Evolutionary conservation across 2,113 vertebrate species (phyloP).

Genomic region (Pithys albifrons): DNA sequence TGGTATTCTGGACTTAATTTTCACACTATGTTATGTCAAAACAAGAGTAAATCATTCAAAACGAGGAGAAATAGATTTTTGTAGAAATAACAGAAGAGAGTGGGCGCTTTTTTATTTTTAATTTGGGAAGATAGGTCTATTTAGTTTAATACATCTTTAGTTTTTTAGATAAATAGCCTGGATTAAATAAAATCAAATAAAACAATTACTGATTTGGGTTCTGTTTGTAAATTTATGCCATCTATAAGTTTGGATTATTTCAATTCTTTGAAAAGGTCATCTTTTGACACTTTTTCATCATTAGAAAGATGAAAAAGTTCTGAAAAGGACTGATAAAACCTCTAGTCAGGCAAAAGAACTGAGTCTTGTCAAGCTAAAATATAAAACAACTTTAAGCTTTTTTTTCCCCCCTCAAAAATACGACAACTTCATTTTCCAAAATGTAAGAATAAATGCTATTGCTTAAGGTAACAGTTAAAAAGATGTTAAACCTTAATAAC

Average conservation of each 20-base stretch:
- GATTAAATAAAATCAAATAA: neutral
- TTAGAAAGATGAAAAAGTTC: neutral
- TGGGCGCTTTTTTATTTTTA: neutral
- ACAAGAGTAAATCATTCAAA: neutral
- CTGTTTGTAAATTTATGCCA: neutral
- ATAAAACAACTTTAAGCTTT: neutral
- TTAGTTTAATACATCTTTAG: neutral
- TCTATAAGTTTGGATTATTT: neutral
- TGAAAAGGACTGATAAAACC: neutral
- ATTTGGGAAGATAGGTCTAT: fast-evolving
- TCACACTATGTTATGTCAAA: neutral
- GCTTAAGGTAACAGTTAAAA: neutral
- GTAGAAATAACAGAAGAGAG: neutral
- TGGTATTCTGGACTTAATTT: neutral
- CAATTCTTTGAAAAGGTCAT: neutral
- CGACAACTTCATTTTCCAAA: neutral
- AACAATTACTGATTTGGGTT: fast-evolving
- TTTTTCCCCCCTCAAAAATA: fast-evolving
- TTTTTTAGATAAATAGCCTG: neutral
- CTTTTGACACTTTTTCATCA: neutral
- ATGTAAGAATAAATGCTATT: neutral
- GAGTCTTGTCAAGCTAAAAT: neutral
- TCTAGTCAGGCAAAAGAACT: neutral
- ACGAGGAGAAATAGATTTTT: neutral
- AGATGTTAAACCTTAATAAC: neutral